A percentile compares a stretch with the other conserved stretches of the same genome.
Conservation (phyloP, 2,113 vertebrate species). For the Marcusenius ussheri region DNA sequence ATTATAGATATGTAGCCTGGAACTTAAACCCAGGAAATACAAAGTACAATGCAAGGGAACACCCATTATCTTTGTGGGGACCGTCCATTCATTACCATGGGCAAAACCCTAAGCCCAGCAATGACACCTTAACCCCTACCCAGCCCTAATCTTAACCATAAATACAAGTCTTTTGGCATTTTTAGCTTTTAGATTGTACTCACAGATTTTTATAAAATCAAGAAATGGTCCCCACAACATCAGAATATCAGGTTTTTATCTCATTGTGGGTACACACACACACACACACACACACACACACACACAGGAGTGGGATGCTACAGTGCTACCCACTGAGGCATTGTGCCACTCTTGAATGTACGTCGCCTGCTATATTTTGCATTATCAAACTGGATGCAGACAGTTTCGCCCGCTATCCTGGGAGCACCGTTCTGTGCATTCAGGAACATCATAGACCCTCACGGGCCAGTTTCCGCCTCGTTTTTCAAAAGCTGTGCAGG, state of each 20-base stretch:
- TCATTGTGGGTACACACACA: no score
- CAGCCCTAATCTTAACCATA: background rate
- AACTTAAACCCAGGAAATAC: background rate
- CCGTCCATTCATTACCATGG: background rate
- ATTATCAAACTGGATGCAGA: background rate
- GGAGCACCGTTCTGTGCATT: background rate
- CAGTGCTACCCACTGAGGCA: background rate
- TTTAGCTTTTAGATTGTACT: background rate
- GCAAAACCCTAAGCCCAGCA: background rate
- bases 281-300: background rate
- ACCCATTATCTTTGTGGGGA: background rate
- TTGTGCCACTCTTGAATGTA: background rate
- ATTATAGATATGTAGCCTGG: background rate
- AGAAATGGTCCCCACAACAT: background rate
- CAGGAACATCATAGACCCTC: background rate
- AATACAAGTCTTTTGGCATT: background rate
- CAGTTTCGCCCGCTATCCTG: background rate
- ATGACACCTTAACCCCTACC: background rate
- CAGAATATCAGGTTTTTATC: no score
- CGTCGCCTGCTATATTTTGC: background rate
- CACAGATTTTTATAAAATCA: background rate
- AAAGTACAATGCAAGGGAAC: background rate
- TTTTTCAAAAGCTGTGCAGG: background rate
- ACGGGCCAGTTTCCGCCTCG: background rate
- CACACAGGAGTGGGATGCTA: background rate